phyloP scores from a whole-genome alignment of 1,140 invertebrate genomes.

The Nylanderia fulva region DNA sequence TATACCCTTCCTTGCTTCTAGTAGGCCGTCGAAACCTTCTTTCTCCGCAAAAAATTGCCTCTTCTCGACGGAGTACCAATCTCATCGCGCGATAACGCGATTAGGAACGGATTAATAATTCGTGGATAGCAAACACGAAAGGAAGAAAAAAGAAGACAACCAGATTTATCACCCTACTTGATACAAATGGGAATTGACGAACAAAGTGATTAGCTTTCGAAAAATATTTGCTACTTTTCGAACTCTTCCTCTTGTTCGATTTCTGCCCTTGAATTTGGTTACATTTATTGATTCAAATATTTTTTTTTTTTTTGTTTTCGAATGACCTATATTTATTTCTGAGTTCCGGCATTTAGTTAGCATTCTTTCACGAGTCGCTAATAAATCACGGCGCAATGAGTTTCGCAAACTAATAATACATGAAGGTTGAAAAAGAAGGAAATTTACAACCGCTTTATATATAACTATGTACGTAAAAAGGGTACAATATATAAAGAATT shows the following conservation, averaged over 20 bases:
- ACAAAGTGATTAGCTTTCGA: not conserved
- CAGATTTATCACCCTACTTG: not conserved
- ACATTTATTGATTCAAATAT: not conserved
- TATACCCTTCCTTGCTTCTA: slow-evolving; percentile 3
- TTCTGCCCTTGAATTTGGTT: not conserved
- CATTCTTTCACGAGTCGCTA: not conserved
- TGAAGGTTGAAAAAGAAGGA: not conserved
- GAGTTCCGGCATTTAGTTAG: not conserved
- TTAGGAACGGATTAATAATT: slow-evolving; percentile 43
- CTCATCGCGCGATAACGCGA: slow-evolving; percentile 15
- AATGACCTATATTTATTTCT: not conserved
- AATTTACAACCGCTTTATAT: not conserved
- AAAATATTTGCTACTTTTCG: not conserved
- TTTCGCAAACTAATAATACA: not conserved
- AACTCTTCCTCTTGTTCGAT: not conserved
- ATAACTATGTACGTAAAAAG: not conserved
- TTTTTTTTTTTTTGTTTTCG: not conserved
- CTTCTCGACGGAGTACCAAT: not conserved
- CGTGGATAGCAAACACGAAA: not conserved
- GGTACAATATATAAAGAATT: not conserved
- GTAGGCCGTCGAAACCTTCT: not conserved
- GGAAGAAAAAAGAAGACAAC: not conserved
- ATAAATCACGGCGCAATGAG: not conserved
- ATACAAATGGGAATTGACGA: not conserved
- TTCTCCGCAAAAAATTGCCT: slow-evolving; percentile 49